Evolutionary conservation across 1,140 invertebrate genomes (phyloP), one percentile per base, ranked within the genome.

Genomic region (Drosophila neocordata): DNA sequence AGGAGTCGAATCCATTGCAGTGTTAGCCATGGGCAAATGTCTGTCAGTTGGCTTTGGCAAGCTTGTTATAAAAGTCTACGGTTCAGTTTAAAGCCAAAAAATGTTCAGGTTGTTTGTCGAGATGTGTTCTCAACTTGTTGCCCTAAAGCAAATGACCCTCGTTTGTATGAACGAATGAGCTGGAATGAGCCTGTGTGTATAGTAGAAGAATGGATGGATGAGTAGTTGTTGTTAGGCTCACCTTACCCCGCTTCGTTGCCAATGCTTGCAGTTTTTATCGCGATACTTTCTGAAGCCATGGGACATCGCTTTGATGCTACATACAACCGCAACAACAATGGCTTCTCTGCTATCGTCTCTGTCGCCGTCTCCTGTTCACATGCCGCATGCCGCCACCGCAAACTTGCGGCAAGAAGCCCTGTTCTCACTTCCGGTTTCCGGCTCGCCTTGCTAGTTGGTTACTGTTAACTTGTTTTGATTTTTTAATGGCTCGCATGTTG

Each of bases 381-480:
- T 57, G 65, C 69, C 81, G 67, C 82, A 74, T 65, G 65, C 71
- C 66, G 69, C 70, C 65, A 79, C 82, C 82, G 67, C 83, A 87
- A 88, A 88, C 83, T 88, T 88, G 83, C 84, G 83, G 83, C 79
- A 71, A 69, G 65, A 72, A 65, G 76, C 76, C 73, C 79, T 88
- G 84, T 79, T 88, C 67, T 88, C 76, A 77, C 83, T 83, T 88
- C 83, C 83, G 83, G 79, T 65, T 88, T 79, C 83, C 79, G 76
- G 65, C 56, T 77, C 31, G 67, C 70, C 71, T 67, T 59, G 73
- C 78, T 78, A 65, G 83, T 72, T 76, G 68, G 73, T 79, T 65
- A 62, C 83, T 78, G 83, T 71, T 88, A 88, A 88, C 83, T 88
- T 88, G 83, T 88, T 88, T 88, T 88, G 83, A 88, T 88, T 88